Conservation (phyloP, 2,113 vertebrate genomes). For the Muntiacus reevesi region DNA sequence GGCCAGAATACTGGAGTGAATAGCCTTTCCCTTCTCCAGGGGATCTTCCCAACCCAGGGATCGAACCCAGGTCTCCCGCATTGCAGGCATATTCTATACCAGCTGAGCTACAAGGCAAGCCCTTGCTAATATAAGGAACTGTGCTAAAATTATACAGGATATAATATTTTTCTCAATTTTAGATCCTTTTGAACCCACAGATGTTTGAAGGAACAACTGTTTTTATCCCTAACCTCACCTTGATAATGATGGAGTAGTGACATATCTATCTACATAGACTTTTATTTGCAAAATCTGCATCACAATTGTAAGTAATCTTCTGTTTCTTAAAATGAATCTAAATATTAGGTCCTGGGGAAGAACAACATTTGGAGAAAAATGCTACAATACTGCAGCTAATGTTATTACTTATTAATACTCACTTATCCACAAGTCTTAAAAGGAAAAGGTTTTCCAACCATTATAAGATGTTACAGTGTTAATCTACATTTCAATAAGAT, state of each 20-base stretch:
- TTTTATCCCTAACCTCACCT: background rate
- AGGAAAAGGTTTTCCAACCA: constrained; percentile 74
- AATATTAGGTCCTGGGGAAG: constrained; percentile 67
- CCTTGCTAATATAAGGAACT: background rate
- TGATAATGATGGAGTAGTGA: background rate
- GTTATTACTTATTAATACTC: constrained; percentile 77
- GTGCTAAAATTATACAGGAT: background rate
- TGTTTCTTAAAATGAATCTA: constrained; percentile 75
- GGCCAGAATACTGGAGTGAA: background rate
- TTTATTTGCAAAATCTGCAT: constrained; percentile 14
- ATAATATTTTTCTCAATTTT: background rate
- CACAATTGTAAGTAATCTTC: constrained; percentile 65
- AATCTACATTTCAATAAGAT: constrained; percentile 82
- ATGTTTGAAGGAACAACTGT: background rate
- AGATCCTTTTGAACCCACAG: background rate
- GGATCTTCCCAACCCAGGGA: background rate
- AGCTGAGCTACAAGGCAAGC: background rate
- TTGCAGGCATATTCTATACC: background rate
- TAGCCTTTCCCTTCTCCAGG: background rate
- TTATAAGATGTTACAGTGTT: constrained; percentile 74
- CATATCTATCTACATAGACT: constrained; percentile 47
- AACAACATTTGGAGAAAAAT: constrained; percentile 74
- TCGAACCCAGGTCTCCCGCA: background rate
- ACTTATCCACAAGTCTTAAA: constrained; percentile 77
- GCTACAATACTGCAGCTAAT: constrained; percentile 70